These are phyloP conservation scores for Saturnia japonica DNA, from an alignment of 2,888 invertebrate genomes.

Conservation along the genomic window DNA sequence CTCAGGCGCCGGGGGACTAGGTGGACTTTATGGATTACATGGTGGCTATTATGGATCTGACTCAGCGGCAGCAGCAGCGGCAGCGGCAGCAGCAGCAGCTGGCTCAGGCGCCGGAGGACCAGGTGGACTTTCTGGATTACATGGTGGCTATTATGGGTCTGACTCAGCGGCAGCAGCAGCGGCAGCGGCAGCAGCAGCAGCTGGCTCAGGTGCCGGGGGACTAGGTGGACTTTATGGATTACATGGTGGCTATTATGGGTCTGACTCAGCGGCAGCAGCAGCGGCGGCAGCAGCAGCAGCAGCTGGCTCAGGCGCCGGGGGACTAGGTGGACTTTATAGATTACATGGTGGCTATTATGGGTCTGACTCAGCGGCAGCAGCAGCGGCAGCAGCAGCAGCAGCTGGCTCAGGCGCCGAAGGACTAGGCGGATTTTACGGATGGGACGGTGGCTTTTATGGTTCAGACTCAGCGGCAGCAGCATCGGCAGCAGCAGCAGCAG, in stretches of 20 bases:
- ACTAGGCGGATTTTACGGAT: not conserved
- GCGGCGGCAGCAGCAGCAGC: conserved; percentile 7
- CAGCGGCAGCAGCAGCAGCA: conserved; percentile 6
- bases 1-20: not conserved
- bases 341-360: not conserved
- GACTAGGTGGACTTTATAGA: not conserved
- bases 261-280: conserved; percentile 3
- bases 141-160: not conserved
- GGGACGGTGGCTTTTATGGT: not conserved
- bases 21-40: conserved; percentile 1
- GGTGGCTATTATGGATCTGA: not conserved
- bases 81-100: not conserved
- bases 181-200: conserved; percentile 3
- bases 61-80: conserved; percentile 10
- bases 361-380: not conserved
- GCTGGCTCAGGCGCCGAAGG: not conserved
- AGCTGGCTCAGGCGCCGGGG: not conserved
- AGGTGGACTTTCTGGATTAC: conserved; percentile 1
- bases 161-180: conserved; percentile 11
- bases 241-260: not conserved
- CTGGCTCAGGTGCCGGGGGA: not conserved
- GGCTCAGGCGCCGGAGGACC: not conserved
- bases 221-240: not conserved
- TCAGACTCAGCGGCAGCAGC: not conserved
- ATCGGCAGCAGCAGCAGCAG: not conserved